Evolutionary conservation across 2,113 vertebrate species (phyloP).

Genomic region (Cyanocitta stelleri): DNA sequence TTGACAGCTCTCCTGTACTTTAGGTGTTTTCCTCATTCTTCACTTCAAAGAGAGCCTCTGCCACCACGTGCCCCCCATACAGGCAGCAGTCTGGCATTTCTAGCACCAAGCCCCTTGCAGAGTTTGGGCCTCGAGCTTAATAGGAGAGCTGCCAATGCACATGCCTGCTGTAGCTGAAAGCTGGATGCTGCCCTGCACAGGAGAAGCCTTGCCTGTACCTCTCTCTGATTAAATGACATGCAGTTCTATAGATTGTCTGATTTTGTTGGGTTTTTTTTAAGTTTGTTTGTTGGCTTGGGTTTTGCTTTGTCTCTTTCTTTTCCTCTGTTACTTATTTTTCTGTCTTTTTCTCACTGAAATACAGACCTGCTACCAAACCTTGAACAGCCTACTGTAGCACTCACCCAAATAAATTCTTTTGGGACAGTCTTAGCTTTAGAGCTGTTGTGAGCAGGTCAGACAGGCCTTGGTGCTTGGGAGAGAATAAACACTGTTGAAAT

Average conservation of each 20-base stretch:
- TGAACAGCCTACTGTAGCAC: not conserved
- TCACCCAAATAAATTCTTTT: not conserved
- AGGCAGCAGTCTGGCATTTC: not conserved
- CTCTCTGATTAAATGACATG: not conserved
- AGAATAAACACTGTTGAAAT: conserved; percentile 12
- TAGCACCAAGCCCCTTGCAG: not conserved
- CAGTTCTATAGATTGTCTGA: not conserved
- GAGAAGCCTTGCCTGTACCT: not conserved
- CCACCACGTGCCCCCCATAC: rapidly evolving
- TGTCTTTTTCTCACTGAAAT: not conserved
- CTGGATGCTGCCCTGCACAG: not conserved
- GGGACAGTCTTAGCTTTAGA: not conserved
- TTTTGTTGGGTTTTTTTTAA: not conserved
- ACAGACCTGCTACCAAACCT: not conserved
- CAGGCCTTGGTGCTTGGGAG: not conserved
- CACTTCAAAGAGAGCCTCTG: not conserved
- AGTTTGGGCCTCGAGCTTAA: not conserved
- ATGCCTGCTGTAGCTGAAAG: not conserved
- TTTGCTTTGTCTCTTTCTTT: not conserved
- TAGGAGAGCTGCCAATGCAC: not conserved
- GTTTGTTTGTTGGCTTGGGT: not conserved
- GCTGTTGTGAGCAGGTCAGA: not conserved
- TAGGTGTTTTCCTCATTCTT: not conserved
- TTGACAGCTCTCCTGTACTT: not conserved
- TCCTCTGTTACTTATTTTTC: not conserved